Conservation (phyloP, 2,797 vertebrate species). For the Darevskia nairensis region DNA sequence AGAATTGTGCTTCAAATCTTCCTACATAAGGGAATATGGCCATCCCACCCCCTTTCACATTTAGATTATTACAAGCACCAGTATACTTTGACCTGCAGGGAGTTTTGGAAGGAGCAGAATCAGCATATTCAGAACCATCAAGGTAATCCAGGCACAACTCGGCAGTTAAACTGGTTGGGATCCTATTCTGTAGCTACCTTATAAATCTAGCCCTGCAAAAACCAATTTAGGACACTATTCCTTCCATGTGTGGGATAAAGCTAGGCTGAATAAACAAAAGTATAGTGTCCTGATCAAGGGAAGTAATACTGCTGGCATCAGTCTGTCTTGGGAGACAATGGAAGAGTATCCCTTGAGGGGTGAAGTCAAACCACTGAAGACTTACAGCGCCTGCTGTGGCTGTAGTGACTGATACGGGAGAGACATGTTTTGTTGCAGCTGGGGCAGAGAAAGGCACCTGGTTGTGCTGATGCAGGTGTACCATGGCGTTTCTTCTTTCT, state of each 20-base stretch:
- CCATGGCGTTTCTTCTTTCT: no score
- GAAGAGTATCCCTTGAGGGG: no score
- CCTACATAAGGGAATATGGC: not conserved
- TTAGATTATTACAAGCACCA: not conserved
- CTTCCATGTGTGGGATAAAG: not conserved
- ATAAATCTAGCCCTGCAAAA: constrained; percentile 4
- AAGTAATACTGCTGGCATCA: no score
- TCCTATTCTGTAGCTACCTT: not conserved
- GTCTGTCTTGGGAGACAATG: no score
- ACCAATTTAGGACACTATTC: not conserved
- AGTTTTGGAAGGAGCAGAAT: not conserved
- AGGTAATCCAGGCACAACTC: not conserved
- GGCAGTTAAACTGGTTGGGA: not conserved
- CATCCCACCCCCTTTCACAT: not conserved
- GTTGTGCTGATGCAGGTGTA: no score
- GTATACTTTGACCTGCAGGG: not conserved
- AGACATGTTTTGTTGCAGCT: no score
- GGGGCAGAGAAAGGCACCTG: no score
- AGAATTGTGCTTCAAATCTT: not conserved
- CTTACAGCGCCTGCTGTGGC: no score
- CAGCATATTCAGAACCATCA: not conserved
- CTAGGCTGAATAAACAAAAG: no score
- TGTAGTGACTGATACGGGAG: no score
- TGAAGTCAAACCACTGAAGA: no score
- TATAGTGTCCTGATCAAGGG: no score